Evolutionary conservation across 2,797 vertebrate genomes (phyloP), one percentile per base, ranked within the genome.

Genomic region (Rhinophrynus dorsalis): DNA sequence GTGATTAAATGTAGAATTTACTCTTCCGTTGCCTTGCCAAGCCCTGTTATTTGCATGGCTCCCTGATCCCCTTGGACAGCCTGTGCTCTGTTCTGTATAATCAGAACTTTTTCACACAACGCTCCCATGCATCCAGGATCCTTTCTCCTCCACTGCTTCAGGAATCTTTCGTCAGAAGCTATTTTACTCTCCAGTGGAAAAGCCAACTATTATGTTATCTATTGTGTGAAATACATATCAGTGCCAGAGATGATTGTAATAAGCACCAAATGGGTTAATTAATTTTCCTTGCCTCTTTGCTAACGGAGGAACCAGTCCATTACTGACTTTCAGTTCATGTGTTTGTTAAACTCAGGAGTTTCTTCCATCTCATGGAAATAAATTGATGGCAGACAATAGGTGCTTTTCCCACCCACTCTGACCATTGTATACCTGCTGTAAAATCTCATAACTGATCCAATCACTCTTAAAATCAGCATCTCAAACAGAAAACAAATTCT

Each of bases 101-200:
- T 51, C 56, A 48, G 45, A 51, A 38, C 66, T 50, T 56, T 56
- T 56, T 42, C 56, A 58, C 52, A 29, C 15, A 50, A 18, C 5
- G 29, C 18, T 47, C 23, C 17, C 29, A 38, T 50, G 32, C 45
- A 29, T 59, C 17, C 4, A 33, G 21, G 35, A 44, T 60, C 29
- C 26, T 21, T 68, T 60, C 66, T 68, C 33, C 47, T 18, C 27
- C 38, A 56, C 40, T 67, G 52, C 64, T 33, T 23, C 17, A 17
- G 45, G 33, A 42, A 33, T 6, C 24, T 59, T 60, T 40, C n/a
- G 13, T 60, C 45, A 51, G 26, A 60, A 60, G 24, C 57, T 2
- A 68, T 68, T 50, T 42, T 15, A 42, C 23, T 30, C 32, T 58
- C 6, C n/a, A 33, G 18, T 6, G 20, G 13, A 35, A 17, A 17